Conservation (phyloP, 2,113 vertebrate genomes). For the Rallus limicola region DNA sequence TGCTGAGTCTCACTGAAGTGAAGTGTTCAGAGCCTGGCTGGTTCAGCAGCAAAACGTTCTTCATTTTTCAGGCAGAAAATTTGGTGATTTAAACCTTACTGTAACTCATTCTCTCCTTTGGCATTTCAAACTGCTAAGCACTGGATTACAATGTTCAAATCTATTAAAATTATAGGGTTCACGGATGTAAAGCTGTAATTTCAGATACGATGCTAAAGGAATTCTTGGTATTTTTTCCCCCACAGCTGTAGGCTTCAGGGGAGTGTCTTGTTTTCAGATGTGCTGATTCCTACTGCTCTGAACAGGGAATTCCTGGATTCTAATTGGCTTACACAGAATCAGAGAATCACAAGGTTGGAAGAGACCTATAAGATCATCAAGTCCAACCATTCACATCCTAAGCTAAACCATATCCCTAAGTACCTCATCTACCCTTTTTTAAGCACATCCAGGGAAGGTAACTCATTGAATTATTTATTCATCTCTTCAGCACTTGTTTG, state of each 20-base stretch:
- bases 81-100: not conserved
- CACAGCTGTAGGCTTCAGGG: not conserved
- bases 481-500: not conserved
- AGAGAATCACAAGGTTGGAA: too few species aligned
- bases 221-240: not conserved
- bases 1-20: not conserved
- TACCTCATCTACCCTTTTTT: too few species aligned
- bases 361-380: too few species aligned
- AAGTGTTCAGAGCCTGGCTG: not conserved
- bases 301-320: not conserved
- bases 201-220: not conserved
- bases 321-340: not conserved
- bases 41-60: not conserved
- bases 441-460: too few species aligned
- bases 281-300: not conserved
- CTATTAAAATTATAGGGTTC: not conserved
- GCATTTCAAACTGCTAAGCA: not conserved
- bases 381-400: too few species aligned
- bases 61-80: not conserved
- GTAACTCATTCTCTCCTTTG: not conserved
- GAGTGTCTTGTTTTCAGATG: not conserved
- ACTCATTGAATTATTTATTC: not conserved
- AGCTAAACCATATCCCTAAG: too few species aligned
- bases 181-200: not conserved
- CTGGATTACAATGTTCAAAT: not conserved